These are phyloP conservation scores for Penaeus japonicus DNA, from an alignment of 1,140 invertebrate species.

Conservation along the genomic window DNA sequence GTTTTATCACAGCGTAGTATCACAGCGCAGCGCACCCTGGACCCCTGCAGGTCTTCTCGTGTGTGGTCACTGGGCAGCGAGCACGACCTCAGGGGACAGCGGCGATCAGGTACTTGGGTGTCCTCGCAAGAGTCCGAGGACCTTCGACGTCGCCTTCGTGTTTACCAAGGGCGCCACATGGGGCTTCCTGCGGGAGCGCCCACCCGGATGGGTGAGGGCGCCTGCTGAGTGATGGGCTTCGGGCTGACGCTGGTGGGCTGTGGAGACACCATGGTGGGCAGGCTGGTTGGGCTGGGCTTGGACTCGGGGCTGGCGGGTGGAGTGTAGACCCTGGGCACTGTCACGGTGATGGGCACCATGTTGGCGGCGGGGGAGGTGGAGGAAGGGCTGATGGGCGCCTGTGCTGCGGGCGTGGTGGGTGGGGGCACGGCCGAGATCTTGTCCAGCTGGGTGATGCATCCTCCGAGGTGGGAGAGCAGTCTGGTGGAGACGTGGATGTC, in stretches of 20 bases:
- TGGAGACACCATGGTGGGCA: slow-evolving; percentile 29
- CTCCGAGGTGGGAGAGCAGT: slow-evolving; percentile 84
- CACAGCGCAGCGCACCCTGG: background rate
- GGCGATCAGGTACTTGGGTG: slow-evolving; percentile 25
- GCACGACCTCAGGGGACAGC: background rate
- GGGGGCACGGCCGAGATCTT: slow-evolving; percentile 28
- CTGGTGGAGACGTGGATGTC: slow-evolving; percentile 84
- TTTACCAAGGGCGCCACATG: slow-evolving; percentile 47
- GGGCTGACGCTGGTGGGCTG: slow-evolving; percentile 42
- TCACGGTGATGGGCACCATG: slow-evolving; percentile 59
- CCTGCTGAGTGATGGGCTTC: background rate
- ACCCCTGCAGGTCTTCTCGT: background rate
- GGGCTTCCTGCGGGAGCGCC: slow-evolving; percentile 41
- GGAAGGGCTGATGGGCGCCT: slow-evolving; percentile 32
- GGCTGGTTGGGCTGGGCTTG: slow-evolving; percentile 23
- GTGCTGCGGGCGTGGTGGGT: slow-evolving; percentile 45
- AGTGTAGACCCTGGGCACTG: slow-evolving; percentile 52
- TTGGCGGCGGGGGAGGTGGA: slow-evolving; percentile 54
- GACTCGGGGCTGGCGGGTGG: slow-evolving; percentile 57
- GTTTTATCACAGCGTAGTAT: slow-evolving; percentile 36
- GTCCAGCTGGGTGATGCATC: slow-evolving; percentile 69
- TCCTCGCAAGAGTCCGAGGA: background rate
- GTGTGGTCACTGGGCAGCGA: too few species aligned
- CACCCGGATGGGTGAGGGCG: slow-evolving; percentile 17
- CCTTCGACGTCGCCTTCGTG: background rate